A percentile compares a stretch with the other conserved stretches of the same genome.
phyloP scores from a whole-genome alignment of 1,140 invertebrate genomes.

The Rhopalosiphum padi region DNA sequence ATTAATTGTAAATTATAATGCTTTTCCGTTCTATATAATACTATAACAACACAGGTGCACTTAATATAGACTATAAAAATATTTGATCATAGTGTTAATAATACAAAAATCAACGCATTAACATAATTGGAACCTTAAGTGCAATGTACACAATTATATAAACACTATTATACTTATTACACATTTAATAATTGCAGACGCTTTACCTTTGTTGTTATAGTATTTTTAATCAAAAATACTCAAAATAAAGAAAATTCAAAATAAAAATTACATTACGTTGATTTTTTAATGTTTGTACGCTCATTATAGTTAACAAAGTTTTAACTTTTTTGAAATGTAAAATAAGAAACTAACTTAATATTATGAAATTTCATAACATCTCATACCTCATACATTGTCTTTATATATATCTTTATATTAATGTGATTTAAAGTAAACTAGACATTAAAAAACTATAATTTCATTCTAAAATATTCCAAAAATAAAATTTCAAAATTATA shows the following conservation, averaged over 20 bases:
- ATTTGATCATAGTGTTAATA: not conserved
- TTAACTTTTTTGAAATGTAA: not conserved
- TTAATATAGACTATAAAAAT: not conserved
- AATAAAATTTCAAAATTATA: not conserved
- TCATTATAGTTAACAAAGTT: not conserved
- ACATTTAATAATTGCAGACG: not conserved
- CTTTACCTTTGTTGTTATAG: not conserved
- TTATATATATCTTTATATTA: too few species aligned
- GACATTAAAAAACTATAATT: not conserved
- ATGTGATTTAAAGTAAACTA: too few species aligned
- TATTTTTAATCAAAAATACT: not conserved
- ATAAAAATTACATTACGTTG: not conserved
- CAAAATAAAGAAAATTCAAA: not conserved
- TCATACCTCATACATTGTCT: too few species aligned
- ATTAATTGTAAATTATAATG: constrained; percentile 14
- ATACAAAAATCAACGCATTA: constrained; percentile 24
- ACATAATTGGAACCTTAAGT: constrained; percentile 35
- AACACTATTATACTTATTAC: not conserved
- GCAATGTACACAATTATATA: not conserved
- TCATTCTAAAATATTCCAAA: not conserved
- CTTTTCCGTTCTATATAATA: not conserved
- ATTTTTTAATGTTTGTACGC: not conserved
- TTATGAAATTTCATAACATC: too few species aligned
- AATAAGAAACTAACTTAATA: not conserved
- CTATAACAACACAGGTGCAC: not conserved